A percentile compares a stretch with the other conserved stretches of the same genome.
phyloP scores from a whole-genome alignment of 2,888 invertebrate genomes.

The Rotaria socialis region DNA sequence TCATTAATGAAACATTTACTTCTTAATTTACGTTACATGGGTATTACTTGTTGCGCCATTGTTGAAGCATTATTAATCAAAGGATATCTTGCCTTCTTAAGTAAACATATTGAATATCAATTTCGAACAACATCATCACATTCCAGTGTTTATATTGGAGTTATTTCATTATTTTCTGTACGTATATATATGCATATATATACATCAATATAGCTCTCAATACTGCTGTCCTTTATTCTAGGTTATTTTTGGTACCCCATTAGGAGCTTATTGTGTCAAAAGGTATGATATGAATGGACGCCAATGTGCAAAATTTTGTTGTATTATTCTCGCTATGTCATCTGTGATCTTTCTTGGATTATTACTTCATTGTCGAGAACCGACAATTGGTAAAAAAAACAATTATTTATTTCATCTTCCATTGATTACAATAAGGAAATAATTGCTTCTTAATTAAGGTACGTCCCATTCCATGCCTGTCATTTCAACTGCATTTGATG shows the following conservation, averaged over 20 bases:
- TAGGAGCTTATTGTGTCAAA: conserved; percentile 42
- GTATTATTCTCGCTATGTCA: neutral
- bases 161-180: conserved; percentile 41
- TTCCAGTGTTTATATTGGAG: conserved; percentile 24
- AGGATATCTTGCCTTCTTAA: neutral
- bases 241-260: conserved; percentile 36
- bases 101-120: conserved; percentile 31
- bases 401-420: neutral
- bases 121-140: conserved; percentile 36
- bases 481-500: neutral
- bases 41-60: neutral
- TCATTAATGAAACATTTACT: conserved; percentile 2
- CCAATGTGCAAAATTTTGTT: conserved; percentile 26
- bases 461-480: neutral
- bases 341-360: conserved; percentile 31
- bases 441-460: neutral
- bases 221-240: neutral
- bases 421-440: neutral
- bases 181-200: neutral
- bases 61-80: conserved; percentile 6
- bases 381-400: neutral
- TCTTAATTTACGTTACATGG: neutral
- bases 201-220: neutral
- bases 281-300: neutral
- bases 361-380: conserved; percentile 17